phyloP scores from a whole-genome alignment of 2,113 vertebrate genomes.

The Pristiophorus japonicus region DNA sequence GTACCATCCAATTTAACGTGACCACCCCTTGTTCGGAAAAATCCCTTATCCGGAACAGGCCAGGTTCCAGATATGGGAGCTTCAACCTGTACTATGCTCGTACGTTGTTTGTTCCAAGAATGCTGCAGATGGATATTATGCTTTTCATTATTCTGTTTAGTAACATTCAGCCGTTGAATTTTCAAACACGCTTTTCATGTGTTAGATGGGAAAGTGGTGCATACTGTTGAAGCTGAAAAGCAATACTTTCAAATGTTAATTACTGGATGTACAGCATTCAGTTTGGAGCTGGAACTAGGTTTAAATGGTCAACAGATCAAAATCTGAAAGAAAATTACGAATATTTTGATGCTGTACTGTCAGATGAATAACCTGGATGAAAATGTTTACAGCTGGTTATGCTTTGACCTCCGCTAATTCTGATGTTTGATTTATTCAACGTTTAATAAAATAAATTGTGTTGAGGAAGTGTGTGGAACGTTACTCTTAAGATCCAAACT shows the following conservation, averaged over 20 bases:
- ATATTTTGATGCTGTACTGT: background rate
- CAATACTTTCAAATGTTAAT: background rate
- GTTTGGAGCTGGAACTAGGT: background rate
- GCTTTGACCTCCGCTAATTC: background rate
- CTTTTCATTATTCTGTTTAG: background rate
- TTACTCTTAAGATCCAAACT: background rate
- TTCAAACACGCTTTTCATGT: background rate
- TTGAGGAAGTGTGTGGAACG: background rate
- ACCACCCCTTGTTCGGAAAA: too few relatives aligned
- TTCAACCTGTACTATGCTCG: background rate
- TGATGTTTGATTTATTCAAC: background rate
- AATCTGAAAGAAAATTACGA: background rate
- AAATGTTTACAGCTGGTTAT: background rate
- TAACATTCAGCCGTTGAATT: background rate
- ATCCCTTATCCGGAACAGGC: too few relatives aligned
- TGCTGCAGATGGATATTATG: background rate
- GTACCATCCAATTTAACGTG: too few relatives aligned
- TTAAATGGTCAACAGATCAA: background rate
- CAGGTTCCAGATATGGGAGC: too few relatives aligned
- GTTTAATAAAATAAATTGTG: background rate
- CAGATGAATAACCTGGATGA: background rate
- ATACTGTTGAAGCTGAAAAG: background rate
- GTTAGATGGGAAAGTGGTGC: background rate
- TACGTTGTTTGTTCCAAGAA: background rate
- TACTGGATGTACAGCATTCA: background rate